Evolutionary conservation across 2,888 invertebrate species (phyloP).

Genomic region (Papilio elwesi): DNA sequence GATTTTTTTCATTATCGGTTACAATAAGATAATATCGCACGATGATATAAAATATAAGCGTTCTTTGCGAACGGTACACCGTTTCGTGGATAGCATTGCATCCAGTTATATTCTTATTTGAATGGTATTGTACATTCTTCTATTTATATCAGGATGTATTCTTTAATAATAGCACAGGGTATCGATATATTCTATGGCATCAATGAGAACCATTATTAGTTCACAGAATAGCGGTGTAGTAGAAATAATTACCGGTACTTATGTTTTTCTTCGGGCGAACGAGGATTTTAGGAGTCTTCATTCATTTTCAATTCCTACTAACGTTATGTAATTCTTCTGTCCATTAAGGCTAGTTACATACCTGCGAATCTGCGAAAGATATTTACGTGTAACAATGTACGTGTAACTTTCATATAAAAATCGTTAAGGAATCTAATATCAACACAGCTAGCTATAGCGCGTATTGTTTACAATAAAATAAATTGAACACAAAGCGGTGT

Average conservation of each 20-base stretch:
- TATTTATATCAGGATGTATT: background rate
- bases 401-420: no score
- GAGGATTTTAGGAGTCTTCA: no score
- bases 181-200: background rate
- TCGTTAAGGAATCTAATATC: no score
- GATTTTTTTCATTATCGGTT: no score
- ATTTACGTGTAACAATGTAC: no score
- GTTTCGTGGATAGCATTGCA: background rate
- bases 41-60: background rate
- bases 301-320: background rate
- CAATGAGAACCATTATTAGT: background rate
- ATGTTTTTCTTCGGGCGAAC: background rate
- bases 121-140: slow-evolving; percentile 10
- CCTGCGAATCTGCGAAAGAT: no score
- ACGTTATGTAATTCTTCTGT: no score
- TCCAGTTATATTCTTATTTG: background rate
- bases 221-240: background rate
- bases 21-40: background rate
- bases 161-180: background rate
- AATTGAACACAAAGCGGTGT: background rate
- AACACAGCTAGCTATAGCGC: no score
- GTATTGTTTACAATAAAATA: background rate
- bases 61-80: background rate
- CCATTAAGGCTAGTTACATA: no score
- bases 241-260: background rate